These are phyloP conservation scores for Babyrousa celebensis DNA, from an alignment of 2,797 vertebrate species.

Conservation along the genomic window DNA sequence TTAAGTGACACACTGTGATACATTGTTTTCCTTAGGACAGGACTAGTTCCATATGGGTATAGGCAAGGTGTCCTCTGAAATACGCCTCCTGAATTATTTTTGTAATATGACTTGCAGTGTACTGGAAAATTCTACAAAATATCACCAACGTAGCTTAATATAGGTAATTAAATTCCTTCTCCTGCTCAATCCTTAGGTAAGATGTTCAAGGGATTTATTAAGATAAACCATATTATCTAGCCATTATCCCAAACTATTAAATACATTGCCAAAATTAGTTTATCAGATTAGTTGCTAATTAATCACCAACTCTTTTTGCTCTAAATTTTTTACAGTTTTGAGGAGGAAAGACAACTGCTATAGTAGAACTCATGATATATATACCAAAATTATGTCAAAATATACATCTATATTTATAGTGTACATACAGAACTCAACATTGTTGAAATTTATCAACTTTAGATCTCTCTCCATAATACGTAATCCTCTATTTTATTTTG, in stretches of 20 bases:
- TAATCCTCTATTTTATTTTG: conserved; percentile 19
- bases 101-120: not conserved
- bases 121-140: not conserved
- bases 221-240: conserved; percentile 25
- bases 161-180: conserved; percentile 41
- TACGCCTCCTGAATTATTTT: not conserved
- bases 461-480: not conserved
- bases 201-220: not conserved
- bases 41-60: not conserved
- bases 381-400: not conserved
- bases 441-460: conserved; percentile 6
- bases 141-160: not conserved
- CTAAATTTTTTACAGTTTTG: conserved; percentile 10
- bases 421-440: not conserved
- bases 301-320: not conserved
- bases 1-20: not conserved
- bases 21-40: not conserved
- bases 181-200: conserved; percentile 23
- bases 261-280: conserved; percentile 23
- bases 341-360: not conserved
- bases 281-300: conserved; percentile 19
- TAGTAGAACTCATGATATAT: not conserved
- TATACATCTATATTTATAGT: not conserved
- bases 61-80: not conserved
- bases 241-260: not conserved